phyloP scores from a whole-genome alignment of 1,140 invertebrate species.

The Heterodera schachtii region DNA sequence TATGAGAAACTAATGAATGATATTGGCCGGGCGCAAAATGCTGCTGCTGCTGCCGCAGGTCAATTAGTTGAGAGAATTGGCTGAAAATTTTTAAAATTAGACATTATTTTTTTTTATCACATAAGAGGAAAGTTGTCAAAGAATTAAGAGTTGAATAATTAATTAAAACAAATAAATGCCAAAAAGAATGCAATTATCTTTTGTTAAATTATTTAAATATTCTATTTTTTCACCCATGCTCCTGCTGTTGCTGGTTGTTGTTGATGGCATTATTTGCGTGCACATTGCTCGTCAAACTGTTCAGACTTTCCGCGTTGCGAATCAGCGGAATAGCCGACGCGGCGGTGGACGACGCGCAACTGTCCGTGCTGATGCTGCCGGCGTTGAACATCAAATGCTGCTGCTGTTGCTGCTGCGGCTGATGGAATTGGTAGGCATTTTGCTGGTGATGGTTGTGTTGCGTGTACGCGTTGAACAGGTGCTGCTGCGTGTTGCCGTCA shows the following conservation, averaged over 20 bases:
- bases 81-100: too few relatives aligned
- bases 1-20: background rate
- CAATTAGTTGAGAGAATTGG: too few relatives aligned
- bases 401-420: background rate
- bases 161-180: background rate
- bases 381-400: background rate
- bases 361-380: background rate
- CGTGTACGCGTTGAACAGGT: background rate
- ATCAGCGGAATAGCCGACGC: slow-evolving; percentile 19
- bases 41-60: background rate
- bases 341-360: slow-evolving; percentile 24
- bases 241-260: background rate
- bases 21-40: background rate
- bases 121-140: too few relatives aligned
- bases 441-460: background rate
- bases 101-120: too few relatives aligned
- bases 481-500: background rate
- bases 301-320: slow-evolving; percentile 12
- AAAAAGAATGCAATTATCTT: background rate
- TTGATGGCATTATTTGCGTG: background rate
- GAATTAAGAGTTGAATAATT: background rate
- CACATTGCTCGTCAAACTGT: slow-evolving; percentile 4
- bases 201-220: background rate
- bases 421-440: background rate
- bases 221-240: background rate